Evolutionary conservation across 2,888 invertebrate species (phyloP), one percentile per base, ranked within the genome.

Genomic region (Drosophila meridiana): DNA sequence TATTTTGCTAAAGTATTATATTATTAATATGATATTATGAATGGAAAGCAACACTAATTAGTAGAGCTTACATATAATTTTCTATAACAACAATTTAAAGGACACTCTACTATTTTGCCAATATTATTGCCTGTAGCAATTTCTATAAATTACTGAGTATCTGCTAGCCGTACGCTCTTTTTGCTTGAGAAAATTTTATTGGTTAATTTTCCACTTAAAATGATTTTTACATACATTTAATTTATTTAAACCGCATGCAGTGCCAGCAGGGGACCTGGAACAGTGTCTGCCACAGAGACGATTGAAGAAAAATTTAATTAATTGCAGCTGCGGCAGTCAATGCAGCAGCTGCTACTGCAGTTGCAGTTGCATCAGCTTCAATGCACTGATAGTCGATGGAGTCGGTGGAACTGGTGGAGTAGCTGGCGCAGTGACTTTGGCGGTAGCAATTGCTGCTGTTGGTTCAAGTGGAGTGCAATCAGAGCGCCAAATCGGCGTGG

Each of bases 401-500:
- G 47, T 34, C 20, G 20, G 20, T 38, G 38, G 38, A 30, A 62
- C 47, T 58, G 68, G 28, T 6, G 30, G 59, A 50, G 48, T 34
- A n/a, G 36, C 36, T 28, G 48, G 2, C 11, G 59, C 47, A 47
- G 57, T 43, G 36, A 28, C n/a, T 36, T 26, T 4, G 53, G 62
- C 50, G 62, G 68, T 28, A 48, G 70, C 52, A 60, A 30, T 57
- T 20, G 32, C 53, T 45, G 32, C 53, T 45, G 28, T 28, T 36
- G 58, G 13, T 60, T 66, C 61, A 71, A 80, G 78, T 78, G 70
- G 70, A 80, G 61, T 75, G 87, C 87, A 90, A 90, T 87, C 90
- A 89, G 87, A 68, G 73, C 79, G 70, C 82, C 87, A 89, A 85
- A 87, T 85, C 86, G 89, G 77, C 78, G 81, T 87, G 88, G 84